phyloP scores from a whole-genome alignment of 2,113 vertebrate genomes.

The Prunella himalayana region DNA sequence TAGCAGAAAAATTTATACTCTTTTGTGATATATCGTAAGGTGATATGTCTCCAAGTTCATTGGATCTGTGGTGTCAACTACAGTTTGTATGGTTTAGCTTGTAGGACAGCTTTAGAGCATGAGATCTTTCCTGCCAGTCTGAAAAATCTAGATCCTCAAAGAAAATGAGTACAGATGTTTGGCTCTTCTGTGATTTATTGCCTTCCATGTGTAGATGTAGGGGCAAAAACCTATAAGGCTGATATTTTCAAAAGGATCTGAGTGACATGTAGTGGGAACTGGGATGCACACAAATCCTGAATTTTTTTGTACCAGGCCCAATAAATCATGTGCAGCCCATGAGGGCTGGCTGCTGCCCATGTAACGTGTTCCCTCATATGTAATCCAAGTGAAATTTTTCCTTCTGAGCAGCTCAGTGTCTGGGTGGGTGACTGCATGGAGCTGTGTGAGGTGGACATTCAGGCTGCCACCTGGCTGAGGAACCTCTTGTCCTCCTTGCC shows the following conservation, averaged over 20 bases:
- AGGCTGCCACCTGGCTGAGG: neutral
- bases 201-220: neutral
- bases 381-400: neutral
- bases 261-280: neutral
- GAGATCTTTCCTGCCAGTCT: neutral
- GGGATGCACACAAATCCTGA: neutral
- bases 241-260: neutral
- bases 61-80: neutral
- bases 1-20: neutral
- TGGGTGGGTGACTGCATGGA: neutral
- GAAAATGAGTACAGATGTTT: neutral
- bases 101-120: neutral
- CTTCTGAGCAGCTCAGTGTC: neutral
- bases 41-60: accelerated
- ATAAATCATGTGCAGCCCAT: neutral
- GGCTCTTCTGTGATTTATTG: neutral
- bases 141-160: neutral
- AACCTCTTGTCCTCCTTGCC: neutral
- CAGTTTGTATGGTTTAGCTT: neutral
- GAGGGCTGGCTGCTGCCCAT: accelerated
- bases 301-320: neutral
- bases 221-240: neutral
- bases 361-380: neutral
- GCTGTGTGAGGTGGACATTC: neutral
- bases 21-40: neutral